phyloP scores from a whole-genome alignment of 2,797 vertebrate genomes.

The Tauraco hartlaubi region DNA sequence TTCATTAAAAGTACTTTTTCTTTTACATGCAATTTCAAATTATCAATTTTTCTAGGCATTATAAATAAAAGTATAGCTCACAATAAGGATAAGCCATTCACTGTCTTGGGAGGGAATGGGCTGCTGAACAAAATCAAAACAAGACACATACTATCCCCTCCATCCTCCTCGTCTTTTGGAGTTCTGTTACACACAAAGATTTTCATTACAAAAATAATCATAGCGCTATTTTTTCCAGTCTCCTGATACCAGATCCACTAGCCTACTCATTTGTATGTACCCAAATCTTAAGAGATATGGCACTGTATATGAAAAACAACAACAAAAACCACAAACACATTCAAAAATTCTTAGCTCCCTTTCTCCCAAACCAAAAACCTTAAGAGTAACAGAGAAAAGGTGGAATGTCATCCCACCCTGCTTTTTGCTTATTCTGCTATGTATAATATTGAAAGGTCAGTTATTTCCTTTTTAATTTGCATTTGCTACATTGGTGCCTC shows the following conservation, averaged over 20 bases:
- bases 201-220: background rate
- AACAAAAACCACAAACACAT: background rate
- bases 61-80: background rate
- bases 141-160: background rate
- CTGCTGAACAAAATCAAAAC: background rate
- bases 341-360: background rate
- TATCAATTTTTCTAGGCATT: background rate
- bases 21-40: background rate
- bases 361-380: background rate
- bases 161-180: background rate
- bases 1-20: background rate
- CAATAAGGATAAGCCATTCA: background rate
- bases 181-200: background rate
- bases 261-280: background rate
- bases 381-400: background rate
- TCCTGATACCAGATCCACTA: background rate
- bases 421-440: background rate
- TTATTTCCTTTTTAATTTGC: conserved; percentile 6
- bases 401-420: background rate
- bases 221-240: background rate
- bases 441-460: background rate
- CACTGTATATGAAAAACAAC: background rate
- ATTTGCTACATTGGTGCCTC: background rate
- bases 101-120: background rate
- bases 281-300: background rate